These are phyloP conservation scores for Girardia tigrina DNA, from an alignment of 2,888 invertebrate genomes.

Conservation along the genomic window DNA sequence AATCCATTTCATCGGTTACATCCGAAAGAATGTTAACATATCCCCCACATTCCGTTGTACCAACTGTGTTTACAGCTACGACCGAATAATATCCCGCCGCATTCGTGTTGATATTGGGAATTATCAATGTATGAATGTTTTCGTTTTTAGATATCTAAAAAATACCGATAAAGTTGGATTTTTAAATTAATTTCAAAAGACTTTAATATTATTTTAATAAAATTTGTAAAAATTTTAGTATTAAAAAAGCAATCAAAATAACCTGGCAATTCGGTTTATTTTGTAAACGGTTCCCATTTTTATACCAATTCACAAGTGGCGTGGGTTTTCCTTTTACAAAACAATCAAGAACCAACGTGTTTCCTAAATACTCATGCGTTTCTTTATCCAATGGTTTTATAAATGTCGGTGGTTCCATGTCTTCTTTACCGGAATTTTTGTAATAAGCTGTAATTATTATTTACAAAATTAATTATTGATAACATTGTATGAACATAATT, in stretches of 20 bases:
- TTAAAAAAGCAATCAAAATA: background rate
- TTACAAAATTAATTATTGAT: background rate
- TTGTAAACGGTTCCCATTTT: background rate
- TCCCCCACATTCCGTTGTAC: background rate
- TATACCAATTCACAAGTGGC: background rate
- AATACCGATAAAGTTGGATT: no score
- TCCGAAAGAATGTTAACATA: background rate
- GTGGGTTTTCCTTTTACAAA: slow-evolving; percentile 7
- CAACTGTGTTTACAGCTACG: slow-evolving; percentile 11
- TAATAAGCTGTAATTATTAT: background rate
- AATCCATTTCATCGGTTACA: background rate
- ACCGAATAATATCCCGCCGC: slow-evolving; percentile 10
- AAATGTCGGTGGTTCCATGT: background rate
- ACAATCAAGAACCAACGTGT: background rate
- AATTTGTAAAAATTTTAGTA: no score
- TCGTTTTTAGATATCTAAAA: slow-evolving; percentile 11
- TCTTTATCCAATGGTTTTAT: background rate
- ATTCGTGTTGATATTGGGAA: background rate
- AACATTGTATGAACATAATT: no score
- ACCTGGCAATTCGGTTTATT: background rate
- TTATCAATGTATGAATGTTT: background rate
- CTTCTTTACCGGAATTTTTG: background rate
- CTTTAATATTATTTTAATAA: no score
- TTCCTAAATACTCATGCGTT: background rate
- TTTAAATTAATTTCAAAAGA: background rate